Base-by-base conservation (phyloP, 2,797 vertebrate species). In the Aeoliscus strigatus region DNA sequence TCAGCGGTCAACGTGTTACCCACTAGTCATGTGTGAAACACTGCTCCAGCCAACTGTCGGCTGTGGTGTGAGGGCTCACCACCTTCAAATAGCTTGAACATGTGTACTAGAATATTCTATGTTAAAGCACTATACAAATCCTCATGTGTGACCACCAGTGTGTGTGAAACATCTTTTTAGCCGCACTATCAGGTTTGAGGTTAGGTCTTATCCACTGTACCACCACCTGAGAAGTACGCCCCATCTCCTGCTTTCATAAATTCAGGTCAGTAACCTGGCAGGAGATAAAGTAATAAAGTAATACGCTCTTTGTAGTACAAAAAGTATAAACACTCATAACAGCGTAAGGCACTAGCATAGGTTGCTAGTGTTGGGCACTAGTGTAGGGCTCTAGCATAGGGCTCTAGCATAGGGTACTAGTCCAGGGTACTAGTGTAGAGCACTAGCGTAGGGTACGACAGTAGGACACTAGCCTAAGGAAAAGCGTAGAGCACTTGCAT, bases 31-130 rank as follows among this genome's bases (percentile, higher is more conserved):
- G 35, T 52, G 55, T 57, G 39, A 51, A 49, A 70, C 60, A 75
- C 50, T 38, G 35, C 34, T 39, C 31, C 8, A 39, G 53, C 37
- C 41, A 21, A 51, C 38, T 17, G 12, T 55, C 42, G 53, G 74
- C 39, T 52, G 63, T 41, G 43, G 63, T 60, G 55, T 51, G 30
- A 56, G 53, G 38, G 38, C 60, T 47, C 62, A 27, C 37, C 56
- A 45, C 42, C 54, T 50, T 6, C 7, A 63, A 79, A 80, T 27
- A 59, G 29, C 17, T 6, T 33, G 23, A 56, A 70, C 61, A 62
- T 42, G 45, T 70, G 48, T 76, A 51, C 61, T 73, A 70, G 71
- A 83, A 78, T 73, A 79, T 73, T 80, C 61, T 66, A 70, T 28
- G 30, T 29, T 52, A 39, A 66, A 56, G 57, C 56, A 39, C 51